A percentile compares a stretch with the other conserved stretches of the same genome.
These are phyloP conservation scores for Xestobium rufovillosum DNA, from an alignment of 2,888 invertebrate genomes.

Conservation along the genomic window DNA sequence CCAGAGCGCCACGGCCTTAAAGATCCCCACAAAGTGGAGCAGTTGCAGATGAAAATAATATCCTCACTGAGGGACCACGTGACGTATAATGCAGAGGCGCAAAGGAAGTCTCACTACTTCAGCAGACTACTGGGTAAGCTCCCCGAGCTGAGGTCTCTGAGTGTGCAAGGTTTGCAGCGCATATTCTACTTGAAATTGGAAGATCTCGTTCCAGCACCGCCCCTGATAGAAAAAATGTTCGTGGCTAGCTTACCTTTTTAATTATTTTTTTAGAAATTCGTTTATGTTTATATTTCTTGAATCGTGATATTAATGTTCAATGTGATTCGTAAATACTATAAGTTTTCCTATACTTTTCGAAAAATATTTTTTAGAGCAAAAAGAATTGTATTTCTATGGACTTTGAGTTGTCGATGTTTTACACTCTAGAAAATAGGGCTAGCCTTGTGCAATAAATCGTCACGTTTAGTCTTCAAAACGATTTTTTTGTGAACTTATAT, in stretches of 20 bases:
- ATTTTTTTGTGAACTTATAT: too few relatives aligned
- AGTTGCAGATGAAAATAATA: conserved; percentile 93
- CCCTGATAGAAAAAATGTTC: conserved; percentile 92
- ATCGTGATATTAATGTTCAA: conserved; percentile 11
- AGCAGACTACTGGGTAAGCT: conserved; percentile 86
- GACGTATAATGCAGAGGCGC: conserved; percentile 82
- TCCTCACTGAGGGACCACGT: conserved; percentile 93
- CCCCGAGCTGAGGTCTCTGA: conserved; percentile 85
- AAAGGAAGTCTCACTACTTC: conserved; percentile 88
- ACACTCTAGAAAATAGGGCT: too few relatives aligned
- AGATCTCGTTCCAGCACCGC: conserved; percentile 85
- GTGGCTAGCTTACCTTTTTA: conserved; percentile 91
- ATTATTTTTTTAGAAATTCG: conserved; percentile 29
- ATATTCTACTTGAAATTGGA: conserved; percentile 92
- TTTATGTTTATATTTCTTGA: too few relatives aligned
- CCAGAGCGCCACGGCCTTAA: conserved; percentile 88
- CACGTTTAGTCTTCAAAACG: too few relatives aligned
- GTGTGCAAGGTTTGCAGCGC: conserved; percentile 88
- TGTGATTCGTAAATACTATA: conserved; percentile 12
- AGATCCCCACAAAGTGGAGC: conserved; percentile 88
- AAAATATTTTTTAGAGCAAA: conserved; percentile 1
- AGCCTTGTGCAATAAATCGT: too few relatives aligned
- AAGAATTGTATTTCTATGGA: background rate
- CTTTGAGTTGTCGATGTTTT: background rate
- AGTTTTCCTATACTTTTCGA: conserved; percentile 6